Evolutionary conservation across 2,797 vertebrate genomes (phyloP), one percentile per base, ranked within the genome.

Genomic region (Sebastes baramenuke): DNA sequence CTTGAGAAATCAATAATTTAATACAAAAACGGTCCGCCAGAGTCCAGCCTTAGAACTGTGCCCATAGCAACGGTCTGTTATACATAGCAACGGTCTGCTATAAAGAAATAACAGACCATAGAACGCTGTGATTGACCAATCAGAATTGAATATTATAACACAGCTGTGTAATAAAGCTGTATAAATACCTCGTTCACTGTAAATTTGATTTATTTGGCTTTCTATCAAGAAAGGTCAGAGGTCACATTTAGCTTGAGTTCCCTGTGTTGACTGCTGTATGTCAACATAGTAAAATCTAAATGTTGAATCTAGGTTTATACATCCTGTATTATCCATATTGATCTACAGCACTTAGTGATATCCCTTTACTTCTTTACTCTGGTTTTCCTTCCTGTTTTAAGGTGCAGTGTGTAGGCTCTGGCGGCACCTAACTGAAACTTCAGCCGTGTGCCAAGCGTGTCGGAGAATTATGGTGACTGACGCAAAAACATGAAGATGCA

Each of bases 401-500:
- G 42, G 16, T 46, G 49, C 49, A 52, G 20, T 52, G 18, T n/a
- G 49, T 8, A n/a, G 49, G 20, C 1, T 52, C 20, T 52, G 49
- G 20, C 1, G 46, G 18, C 46, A n/a, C 7, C 46, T 52, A 52
- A n/a, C 46, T n/a, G 18, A 52, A 52, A 52, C 20, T n/a, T 9
- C 46, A 0, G 16, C 42, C 0, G 38, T 42, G 38, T 49, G 46
- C 8, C 49, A 52, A 52, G 20, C 49, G 2, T 52, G 8, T 52
- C 49, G 18, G 49, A 20, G 8, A 46, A 18, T 0, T 42, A 16
- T 3, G 38, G 36, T 42, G 38, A 8, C 46, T 20, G 8, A 52
- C 2, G 7, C 7, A 14, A n/a, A 52, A 52, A n/a, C 8, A 8
- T n/a, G 3, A 20, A 52, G 0, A 52, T 46, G 42, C 42, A 2